Evolutionary conservation across 2,113 vertebrate species (phyloP), one percentile per base, ranked within the genome.

Genomic region (Rhinoptilus africanus): DNA sequence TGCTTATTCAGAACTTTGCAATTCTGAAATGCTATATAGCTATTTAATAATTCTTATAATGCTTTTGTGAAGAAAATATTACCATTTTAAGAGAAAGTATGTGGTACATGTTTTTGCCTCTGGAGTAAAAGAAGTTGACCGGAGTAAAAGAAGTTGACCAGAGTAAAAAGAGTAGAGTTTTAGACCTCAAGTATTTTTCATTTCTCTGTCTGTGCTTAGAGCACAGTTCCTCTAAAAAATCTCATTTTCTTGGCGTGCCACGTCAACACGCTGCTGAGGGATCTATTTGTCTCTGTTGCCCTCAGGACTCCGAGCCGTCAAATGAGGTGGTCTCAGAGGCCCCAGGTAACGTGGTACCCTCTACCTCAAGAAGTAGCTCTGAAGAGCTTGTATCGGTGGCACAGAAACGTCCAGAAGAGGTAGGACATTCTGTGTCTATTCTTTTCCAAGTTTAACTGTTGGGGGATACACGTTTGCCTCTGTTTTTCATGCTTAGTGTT

Each of bases 351-450:
- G 62, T 97, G 96, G 93, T 93, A 93, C 92, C 96, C 91, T 97
- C 96, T 96, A 87, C 96, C 95, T 97, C 97, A 95, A 96, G 97
- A 97, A 97, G 96, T 94, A 97, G 96, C 96, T 97, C 96, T 97
- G 97, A 97, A 96, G 96, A 97, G 95, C 96, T 96, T 95, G 9
- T 97, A 94, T 92, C 84, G 68, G 60, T 97, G 97, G 96, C 96
- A 96, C 97, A 97, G 97, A 97, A 94, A 96, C 96, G 1, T 95
- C 96, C 96, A 97, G 94, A 97, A 96, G 97, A 97, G 97, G 97
- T 97, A 97, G 96, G 97, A 96, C 92, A 83, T 95, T 95, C 93
- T 96, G 92, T 96, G 93, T 97, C 95, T 97, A 0, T 97, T 97
- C 27, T 96, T 89, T 95, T 92, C 24, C 59, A 89, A 71, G 62